Evolutionary conservation across 2,797 vertebrate genomes (phyloP).

Genomic region (Chloroceryle amazona): DNA sequence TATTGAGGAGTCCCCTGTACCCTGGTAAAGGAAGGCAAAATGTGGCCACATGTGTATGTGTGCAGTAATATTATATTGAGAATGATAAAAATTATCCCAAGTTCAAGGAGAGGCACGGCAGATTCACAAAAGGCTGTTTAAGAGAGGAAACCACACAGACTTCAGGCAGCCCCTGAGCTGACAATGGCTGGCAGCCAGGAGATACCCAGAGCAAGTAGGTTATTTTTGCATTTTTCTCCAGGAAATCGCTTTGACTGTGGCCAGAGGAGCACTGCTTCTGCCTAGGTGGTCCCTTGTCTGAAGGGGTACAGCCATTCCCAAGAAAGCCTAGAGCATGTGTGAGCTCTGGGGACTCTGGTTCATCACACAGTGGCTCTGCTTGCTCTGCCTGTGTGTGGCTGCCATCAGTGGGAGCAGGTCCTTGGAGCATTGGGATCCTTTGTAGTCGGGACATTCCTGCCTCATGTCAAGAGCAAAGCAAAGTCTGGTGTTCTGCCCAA

Average conservation of each 20-base stretch:
- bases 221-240: background rate
- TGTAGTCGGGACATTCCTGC: background rate
- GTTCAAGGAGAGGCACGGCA: background rate
- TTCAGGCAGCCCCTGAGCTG: background rate
- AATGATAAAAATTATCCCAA: background rate
- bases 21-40: background rate
- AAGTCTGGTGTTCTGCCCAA: background rate
- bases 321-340: background rate
- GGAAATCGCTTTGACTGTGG: background rate
- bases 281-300: background rate
- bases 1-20: accelerated
- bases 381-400: background rate
- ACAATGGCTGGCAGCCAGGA: accelerated
- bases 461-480: background rate
- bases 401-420: background rate
- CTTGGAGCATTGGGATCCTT: accelerated
- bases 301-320: accelerated
- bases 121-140: background rate
- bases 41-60: accelerated
- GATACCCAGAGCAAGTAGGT: background rate
- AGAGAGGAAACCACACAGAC: background rate
- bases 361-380: background rate
- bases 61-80: background rate
- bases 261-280: background rate
- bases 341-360: background rate